Evolutionary conservation across 2,797 vertebrate genomes (phyloP), one percentile per base, ranked within the genome.

Genomic region (Hapalemur alaotrensis): DNA sequence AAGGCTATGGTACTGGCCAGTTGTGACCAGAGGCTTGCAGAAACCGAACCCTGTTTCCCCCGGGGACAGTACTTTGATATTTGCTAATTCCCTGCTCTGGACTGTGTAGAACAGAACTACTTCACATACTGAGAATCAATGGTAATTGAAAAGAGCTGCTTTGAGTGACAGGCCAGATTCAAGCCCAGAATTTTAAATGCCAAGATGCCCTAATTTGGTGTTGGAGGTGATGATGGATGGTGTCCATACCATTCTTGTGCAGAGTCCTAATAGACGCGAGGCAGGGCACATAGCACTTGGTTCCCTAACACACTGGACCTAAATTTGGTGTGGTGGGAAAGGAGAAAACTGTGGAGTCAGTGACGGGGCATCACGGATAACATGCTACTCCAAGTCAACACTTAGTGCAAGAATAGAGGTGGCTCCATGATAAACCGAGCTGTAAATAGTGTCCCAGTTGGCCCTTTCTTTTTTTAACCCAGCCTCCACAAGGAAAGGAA

Each of bases 111-210:
- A 32, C 0, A 54, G 78, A 67, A 15, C 65, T 23, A 14, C 35
- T 0, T 17, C 25, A 14, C 15, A 13, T 41, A 46, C 18, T 23
- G 12, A 63, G 59, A 72, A 28, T 81, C n/a, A 7, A n/a, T 75
- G 78, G 28, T 57, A 9, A 61, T 25, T 1, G 70, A 48, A 81
- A 80, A 89, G 48, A 72, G 48, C 35, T 43, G 35, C 61, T 65
- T 41, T 73, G 73, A 93, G 73, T 28, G 69, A 89, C 93, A 63
- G 65, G 22, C 7, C 43, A 76, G 80, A 57, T 59, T 65, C 84
- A 54, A 32, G 15, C 32, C 15, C 43, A 28, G 57, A 5, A 1
- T 86, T 73, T 41, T 80, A 43, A 85, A 69, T 35, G 43, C 50
- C 25, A 69, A 79, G 65, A n/a, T 20, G 6, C 63, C 73, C 76